Percentiles rank a stretch among this genome's conserved stretches.
Evolutionary conservation across 2,888 invertebrate species (phyloP).

Genomic region (Aplocera efformata): DNA sequence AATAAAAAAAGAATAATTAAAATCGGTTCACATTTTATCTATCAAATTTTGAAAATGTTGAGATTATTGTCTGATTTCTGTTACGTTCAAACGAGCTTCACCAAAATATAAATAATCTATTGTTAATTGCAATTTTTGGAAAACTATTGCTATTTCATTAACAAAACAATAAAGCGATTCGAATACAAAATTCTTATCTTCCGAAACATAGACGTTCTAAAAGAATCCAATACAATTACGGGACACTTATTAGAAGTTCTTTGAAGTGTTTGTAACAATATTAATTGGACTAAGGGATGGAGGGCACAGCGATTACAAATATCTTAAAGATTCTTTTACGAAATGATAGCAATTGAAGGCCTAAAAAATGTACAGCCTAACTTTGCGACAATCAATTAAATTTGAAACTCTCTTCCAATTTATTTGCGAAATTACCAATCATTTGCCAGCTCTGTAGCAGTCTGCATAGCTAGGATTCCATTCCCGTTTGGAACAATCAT

Average conservation of each 20-base stretch:
- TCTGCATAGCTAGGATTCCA: no score
- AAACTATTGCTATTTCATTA: neutral
- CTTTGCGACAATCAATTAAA: conserved; percentile 1
- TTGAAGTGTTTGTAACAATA: conserved; percentile 38
- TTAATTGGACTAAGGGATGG: conserved; percentile 24
- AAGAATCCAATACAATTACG: conserved; percentile 14
- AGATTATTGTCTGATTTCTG: no score
- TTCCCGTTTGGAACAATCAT: no score
- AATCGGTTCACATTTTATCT: no score
- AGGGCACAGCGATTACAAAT: conserved; percentile 42
- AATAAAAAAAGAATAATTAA: no score
- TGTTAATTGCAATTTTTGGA: no score
- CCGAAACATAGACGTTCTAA: neutral
- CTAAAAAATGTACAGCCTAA: neutral
- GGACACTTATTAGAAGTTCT: conserved; percentile 17
- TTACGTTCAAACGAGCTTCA: no score
- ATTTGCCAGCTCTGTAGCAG: no score
- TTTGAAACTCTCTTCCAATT: conserved; percentile 3
- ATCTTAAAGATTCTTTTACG: conserved; percentile 9
- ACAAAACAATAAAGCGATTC: neutral
- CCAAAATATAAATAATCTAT: no score
- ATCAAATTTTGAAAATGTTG: no score
- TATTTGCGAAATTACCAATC: no score
- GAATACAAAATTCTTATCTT: neutral
- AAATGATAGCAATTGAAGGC: neutral